Conservation (phyloP, 2,797 vertebrate species). For the Microchirus variegatus region DNA sequence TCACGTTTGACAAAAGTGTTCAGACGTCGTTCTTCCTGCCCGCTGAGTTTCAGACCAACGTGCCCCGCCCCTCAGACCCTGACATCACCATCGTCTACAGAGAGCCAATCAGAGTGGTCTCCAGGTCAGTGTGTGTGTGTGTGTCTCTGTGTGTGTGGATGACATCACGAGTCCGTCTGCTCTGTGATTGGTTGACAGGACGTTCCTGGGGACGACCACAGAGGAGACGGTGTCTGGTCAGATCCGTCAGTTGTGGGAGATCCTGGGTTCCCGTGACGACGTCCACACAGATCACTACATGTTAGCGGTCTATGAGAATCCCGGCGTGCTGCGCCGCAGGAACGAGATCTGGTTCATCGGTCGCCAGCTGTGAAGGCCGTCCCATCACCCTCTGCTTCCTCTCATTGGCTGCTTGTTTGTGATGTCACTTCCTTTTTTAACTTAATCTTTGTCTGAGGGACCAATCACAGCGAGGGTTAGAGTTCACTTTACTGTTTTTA, state of each 20-base stretch:
- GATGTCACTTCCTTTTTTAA: too few relatives aligned
- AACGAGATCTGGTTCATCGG: conserved; percentile 90
- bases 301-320: conserved; percentile 86
- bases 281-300: conserved; percentile 75
- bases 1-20: conserved; percentile 73
- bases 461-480: too few relatives aligned
- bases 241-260: conserved; percentile 81
- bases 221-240: conserved; percentile 84
- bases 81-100: conserved; percentile 81
- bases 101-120: conserved; percentile 76
- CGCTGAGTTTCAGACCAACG: conserved; percentile 74
- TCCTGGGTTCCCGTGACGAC: conserved; percentile 68
- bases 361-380: conserved; percentile 39
- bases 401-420: not conserved
- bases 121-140: conserved; percentile 72
- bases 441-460: too few relatives aligned
- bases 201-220: conserved; percentile 80
- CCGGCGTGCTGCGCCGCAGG: conserved; percentile 75
- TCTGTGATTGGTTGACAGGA: conserved; percentile 59
- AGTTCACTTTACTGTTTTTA: too few relatives aligned
- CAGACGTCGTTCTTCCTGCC: conserved; percentile 84
- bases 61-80: conserved; percentile 74
- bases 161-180: not conserved
- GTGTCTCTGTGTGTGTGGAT: conserved; percentile 2
- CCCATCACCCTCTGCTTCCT: not conserved